These are phyloP conservation scores for Linyphia triangularis DNA, from an alignment of 2,888 invertebrate species.

Conservation along the genomic window DNA sequence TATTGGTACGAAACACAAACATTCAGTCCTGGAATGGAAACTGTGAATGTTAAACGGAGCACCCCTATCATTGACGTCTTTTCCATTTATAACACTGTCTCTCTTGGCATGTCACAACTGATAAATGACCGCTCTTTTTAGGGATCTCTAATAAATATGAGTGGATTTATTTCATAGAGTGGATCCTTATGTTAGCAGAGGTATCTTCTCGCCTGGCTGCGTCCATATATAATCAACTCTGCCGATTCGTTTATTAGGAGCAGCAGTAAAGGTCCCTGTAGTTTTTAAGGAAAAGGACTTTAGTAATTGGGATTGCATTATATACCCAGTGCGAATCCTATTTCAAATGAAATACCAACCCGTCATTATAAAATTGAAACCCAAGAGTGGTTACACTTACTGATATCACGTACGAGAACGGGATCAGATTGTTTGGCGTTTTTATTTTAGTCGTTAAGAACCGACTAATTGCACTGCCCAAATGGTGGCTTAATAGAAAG, in stretches of 20 bases:
- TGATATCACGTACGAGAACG: not conserved
- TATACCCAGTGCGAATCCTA: not conserved
- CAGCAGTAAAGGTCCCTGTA: constrained; percentile 18
- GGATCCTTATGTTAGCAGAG: constrained; percentile 45
- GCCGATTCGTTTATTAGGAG: constrained; percentile 17
- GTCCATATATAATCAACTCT: constrained; percentile 23
- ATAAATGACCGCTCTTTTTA: constrained; percentile 59
- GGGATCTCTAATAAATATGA: constrained; percentile 65
- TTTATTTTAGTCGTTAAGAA: too few relatives aligned
- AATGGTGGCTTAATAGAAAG: not conserved
- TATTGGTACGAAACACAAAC: constrained; percentile 55
- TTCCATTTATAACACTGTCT: constrained; percentile 50
- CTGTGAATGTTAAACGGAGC: constrained; percentile 55
- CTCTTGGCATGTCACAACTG: constrained; percentile 45
- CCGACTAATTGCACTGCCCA: not conserved
- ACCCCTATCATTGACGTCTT: constrained; percentile 26
- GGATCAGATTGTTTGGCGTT: too few relatives aligned
- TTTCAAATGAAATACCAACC: not conserved
- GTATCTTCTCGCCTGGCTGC: constrained; percentile 18
- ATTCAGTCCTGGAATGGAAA: constrained; percentile 19
- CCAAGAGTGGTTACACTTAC: not conserved
- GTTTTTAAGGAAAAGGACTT: constrained; percentile 11
- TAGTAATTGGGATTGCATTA: constrained; percentile 10
- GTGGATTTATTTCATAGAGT: constrained; percentile 59
- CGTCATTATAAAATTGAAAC: constrained; percentile 10